A percentile compares a stretch with the other conserved stretches of the same genome.
Conservation (phyloP, 1,140 invertebrate species). For the Ostrea denselamellosa region DNA sequence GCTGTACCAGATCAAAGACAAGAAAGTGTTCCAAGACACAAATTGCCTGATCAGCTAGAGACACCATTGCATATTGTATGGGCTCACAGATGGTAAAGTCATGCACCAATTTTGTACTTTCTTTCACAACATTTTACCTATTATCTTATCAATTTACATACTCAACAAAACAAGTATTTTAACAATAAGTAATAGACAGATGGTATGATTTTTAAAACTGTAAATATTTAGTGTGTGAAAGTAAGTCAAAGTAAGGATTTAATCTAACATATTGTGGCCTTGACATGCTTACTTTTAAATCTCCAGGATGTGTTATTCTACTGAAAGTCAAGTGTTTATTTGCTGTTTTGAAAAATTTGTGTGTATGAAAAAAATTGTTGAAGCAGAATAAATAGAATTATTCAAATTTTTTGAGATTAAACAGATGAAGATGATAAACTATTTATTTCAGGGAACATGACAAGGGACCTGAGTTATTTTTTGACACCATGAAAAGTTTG, state of each 20-base stretch:
- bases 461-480: conserved; percentile 86
- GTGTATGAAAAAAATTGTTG: background rate
- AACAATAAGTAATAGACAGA: background rate
- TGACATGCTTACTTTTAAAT: background rate
- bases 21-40: background rate
- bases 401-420: too few relatives aligned
- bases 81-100: conserved; percentile 86
- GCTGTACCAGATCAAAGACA: background rate
- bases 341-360: background rate
- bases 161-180: background rate
- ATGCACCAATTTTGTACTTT: background rate
- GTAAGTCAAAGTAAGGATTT: background rate
- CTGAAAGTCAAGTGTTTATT: background rate
- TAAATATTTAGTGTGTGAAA: background rate
- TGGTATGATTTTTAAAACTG: background rate
- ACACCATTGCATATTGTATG: conserved; percentile 84
- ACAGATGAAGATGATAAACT: background rate
- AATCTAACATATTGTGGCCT: background rate
- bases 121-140: background rate
- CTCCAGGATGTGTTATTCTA: background rate
- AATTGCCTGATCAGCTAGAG: background rate
- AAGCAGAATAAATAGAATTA: background rate
- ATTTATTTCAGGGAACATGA: conserved; percentile 85
- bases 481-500: conserved; percentile 82
- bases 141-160: background rate